These are phyloP conservation scores for Hirtodrosophila duncani DNA, from an alignment of 2,888 invertebrate genomes.

Conservation along the genomic window DNA sequence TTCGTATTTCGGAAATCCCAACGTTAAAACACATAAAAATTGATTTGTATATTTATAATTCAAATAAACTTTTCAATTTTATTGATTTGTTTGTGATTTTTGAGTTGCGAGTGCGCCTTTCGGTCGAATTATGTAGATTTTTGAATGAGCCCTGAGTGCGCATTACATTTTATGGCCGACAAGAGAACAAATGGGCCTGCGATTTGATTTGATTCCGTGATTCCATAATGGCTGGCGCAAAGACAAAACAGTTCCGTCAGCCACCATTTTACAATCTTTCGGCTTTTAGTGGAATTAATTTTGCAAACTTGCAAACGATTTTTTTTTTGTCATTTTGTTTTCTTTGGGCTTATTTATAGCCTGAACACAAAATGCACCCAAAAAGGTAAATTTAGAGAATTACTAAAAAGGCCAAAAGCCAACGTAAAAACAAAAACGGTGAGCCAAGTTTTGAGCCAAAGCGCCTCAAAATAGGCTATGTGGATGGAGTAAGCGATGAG, in stretches of 20 bases:
- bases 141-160: slow-evolving; percentile 13
- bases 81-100: slow-evolving; percentile 55
- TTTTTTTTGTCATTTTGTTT: slow-evolving; percentile 10
- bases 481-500: too few species aligned
- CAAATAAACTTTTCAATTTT: slow-evolving; percentile 61
- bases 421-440: slow-evolving; percentile 9
- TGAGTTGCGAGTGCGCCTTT: slow-evolving; percentile 13
- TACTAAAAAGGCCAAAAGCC: slow-evolving; percentile 1
- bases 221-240: slow-evolving; percentile 10
- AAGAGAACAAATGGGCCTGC: slow-evolving; percentile 9
- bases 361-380: slow-evolving; percentile 18
- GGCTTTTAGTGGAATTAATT: slow-evolving; percentile 45
- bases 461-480: slow-evolving; percentile 25
- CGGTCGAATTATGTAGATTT: slow-evolving; percentile 19
- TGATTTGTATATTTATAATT: slow-evolving; percentile 65
- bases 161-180: slow-evolving; percentile 17
- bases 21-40: slow-evolving; percentile 47
- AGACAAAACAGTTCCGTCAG: slow-evolving; percentile 19
- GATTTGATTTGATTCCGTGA: slow-evolving; percentile 22
- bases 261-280: not conserved
- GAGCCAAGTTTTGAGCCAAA: slow-evolving; percentile 25
- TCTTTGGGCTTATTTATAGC: slow-evolving; percentile 33
- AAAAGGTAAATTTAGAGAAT: slow-evolving; percentile 33
- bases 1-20: slow-evolving; percentile 19
- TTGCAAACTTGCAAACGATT: slow-evolving; percentile 12